phyloP scores from a whole-genome alignment of 1,140 invertebrate genomes.

The Lutraria rhynchaena region DNA sequence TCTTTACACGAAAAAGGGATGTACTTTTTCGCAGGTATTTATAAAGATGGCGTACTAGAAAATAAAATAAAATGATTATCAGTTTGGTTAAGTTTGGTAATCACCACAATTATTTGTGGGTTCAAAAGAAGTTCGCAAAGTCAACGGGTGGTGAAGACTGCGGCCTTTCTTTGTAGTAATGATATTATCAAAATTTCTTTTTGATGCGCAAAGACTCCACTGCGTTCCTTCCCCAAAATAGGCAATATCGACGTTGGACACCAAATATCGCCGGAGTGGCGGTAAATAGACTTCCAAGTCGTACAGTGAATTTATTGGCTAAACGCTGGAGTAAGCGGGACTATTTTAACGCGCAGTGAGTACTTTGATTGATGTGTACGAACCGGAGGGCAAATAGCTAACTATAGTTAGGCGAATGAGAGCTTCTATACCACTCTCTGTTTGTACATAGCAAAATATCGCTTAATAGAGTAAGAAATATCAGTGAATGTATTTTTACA shows the following conservation, averaged over 20 bases:
- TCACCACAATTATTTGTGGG: too few species aligned
- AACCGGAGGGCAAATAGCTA: conserved; percentile 14
- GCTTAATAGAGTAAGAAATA: not conserved
- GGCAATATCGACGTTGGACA: conserved; percentile 23
- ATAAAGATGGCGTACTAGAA: too few species aligned
- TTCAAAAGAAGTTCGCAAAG: not conserved
- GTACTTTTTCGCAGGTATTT: too few species aligned
- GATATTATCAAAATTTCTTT: conserved; percentile 22
- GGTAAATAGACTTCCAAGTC: conserved; percentile 23
- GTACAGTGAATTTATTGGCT: conserved; percentile 32
- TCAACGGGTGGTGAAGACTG: not conserved
- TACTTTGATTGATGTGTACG: conserved; percentile 14
- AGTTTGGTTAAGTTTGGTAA: too few species aligned
- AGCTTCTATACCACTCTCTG: not conserved
- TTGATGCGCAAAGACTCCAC: not conserved
- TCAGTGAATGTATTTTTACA: not conserved
- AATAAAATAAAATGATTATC: too few species aligned
- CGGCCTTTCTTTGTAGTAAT: conserved; percentile 20
- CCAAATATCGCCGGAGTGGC: not conserved
- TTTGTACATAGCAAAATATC: not conserved
- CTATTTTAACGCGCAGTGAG: conserved; percentile 29
- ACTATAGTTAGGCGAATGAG: conserved; percentile 37
- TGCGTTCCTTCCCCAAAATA: conserved; percentile 11
- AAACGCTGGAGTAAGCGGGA: conserved; percentile 15
- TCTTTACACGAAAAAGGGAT: too few species aligned